Percentiles rank a stretch among this genome's conserved stretches.
Evolutionary conservation across 1,140 invertebrate genomes (phyloP).

Genomic region (Brachionus plicatilis): DNA sequence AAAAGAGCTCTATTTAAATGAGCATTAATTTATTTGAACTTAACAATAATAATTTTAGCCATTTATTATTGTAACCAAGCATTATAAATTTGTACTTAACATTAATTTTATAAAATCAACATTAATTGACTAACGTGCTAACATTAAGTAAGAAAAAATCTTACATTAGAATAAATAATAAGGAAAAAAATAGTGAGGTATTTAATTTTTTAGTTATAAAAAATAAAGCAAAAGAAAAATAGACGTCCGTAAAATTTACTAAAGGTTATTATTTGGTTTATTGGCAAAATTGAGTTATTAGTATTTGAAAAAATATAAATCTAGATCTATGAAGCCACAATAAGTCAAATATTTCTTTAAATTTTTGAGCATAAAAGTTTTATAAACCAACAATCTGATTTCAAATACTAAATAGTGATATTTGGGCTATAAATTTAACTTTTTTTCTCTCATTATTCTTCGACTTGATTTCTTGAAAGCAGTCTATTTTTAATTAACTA

Average conservation of each 20-base stretch:
- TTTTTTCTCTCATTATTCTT: background rate
- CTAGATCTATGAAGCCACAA: background rate
- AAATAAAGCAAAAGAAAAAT: background rate
- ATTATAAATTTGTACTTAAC: too few species aligned
- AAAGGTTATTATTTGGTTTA: background rate
- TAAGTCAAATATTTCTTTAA: background rate
- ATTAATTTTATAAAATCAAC: too few species aligned
- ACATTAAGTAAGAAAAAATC: too few species aligned
- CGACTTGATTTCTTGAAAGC: background rate
- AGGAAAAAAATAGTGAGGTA: too few species aligned
- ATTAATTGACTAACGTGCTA: too few species aligned
- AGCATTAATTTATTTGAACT: too few species aligned
- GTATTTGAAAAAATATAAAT: background rate
- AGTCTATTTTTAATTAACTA: background rate
- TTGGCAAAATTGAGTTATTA: background rate
- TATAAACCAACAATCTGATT: background rate
- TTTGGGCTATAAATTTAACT: background rate
- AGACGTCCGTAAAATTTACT: background rate
- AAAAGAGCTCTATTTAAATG: too few species aligned
- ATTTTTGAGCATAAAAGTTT: background rate
- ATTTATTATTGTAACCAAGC: too few species aligned
- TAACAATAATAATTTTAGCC: too few species aligned
- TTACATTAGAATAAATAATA: too few species aligned
- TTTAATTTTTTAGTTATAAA: background rate
- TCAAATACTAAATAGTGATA: background rate